A percentile compares a stretch with the other conserved stretches of the same genome.
Conservation (phyloP, 2,888 invertebrate genomes). For the Lepidochitona cinerea region DNA sequence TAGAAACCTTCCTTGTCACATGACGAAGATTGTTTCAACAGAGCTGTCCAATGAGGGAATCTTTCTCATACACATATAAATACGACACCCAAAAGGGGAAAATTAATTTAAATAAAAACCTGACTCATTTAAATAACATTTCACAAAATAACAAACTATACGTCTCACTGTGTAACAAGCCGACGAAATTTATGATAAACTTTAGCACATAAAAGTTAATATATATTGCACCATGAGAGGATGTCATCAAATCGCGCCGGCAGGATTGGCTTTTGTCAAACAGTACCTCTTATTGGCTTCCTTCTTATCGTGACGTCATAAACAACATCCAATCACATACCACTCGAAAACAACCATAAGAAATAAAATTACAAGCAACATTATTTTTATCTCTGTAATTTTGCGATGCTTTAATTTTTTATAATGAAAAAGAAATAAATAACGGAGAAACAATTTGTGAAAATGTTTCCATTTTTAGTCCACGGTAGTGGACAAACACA, state of each 20-base stretch:
- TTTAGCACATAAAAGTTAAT: background rate
- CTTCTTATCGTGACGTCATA: constrained; percentile 1
- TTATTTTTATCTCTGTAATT: too few species aligned
- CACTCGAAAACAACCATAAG: background rate
- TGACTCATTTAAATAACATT: constrained; percentile 2
- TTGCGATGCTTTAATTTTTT: background rate
- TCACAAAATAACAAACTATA: constrained; percentile 1
- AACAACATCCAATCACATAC: background rate
- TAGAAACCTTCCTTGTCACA: background rate
- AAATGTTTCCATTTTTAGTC: background rate
- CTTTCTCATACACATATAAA: constrained; percentile 1
- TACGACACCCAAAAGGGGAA: background rate
- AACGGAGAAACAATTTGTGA: background rate
- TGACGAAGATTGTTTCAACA: background rate
- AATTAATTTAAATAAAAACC: background rate
- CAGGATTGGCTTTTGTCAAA: background rate
- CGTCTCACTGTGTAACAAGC: background rate
- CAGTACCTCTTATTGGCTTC: background rate
- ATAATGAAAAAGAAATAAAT: background rate
- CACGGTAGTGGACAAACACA: background rate
- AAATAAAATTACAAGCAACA: background rate
- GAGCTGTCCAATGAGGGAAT: constrained; percentile 5
- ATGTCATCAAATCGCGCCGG: too few species aligned
- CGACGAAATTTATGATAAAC: background rate
- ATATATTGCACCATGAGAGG: background rate